Evolutionary conservation across 1,140 invertebrate species (phyloP).

Genomic region (Muscidifurax raptorellus): DNA sequence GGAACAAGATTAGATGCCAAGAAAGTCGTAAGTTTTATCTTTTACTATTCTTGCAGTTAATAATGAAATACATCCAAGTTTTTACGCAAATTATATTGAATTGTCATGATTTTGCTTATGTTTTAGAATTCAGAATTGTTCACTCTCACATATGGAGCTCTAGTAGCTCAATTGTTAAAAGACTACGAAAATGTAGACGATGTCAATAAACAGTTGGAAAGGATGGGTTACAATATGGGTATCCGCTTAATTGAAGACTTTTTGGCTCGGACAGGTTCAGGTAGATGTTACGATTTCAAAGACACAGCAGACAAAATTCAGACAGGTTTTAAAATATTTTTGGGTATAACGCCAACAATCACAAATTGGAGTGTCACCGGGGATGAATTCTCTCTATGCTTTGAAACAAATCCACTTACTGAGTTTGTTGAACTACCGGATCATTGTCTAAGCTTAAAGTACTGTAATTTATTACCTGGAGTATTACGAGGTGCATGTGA

Average conservation of each 20-base stretch:
- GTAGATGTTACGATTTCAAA: constrained; percentile 94
- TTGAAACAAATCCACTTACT: constrained; percentile 97
- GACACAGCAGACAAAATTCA: constrained; percentile 99
- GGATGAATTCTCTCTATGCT: constrained; percentile 97
- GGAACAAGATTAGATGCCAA: constrained; percentile 79
- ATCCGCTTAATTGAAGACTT: constrained; percentile 98
- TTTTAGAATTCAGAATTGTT: constrained; percentile 97
- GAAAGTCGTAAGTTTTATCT: constrained; percentile 79
- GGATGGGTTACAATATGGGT: constrained; percentile 99
- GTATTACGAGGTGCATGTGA: constrained; percentile 95
- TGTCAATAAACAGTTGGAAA: constrained; percentile 94
- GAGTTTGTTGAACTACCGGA: constrained; percentile 99
- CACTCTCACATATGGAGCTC: constrained; percentile 97
- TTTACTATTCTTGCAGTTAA: constrained; percentile 34
- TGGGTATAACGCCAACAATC: constrained; percentile 92
- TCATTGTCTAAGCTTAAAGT: constrained; percentile 88
- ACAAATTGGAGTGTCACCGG: constrained; percentile 95
- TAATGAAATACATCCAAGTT: constrained; percentile 36
- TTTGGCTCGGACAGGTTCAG: constrained; percentile 91
- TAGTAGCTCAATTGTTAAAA: constrained; percentile 97
- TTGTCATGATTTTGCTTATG: constrained; percentile 18
- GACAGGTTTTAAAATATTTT: constrained; percentile 90
- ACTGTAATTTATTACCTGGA: constrained; percentile 96
- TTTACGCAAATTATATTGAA: constrained; percentile 45
- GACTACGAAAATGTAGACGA: constrained; percentile 99